These are phyloP conservation scores for Acanthosepion esculentum DNA, from an alignment of 2,888 invertebrate species.

Conservation along the genomic window DNA sequence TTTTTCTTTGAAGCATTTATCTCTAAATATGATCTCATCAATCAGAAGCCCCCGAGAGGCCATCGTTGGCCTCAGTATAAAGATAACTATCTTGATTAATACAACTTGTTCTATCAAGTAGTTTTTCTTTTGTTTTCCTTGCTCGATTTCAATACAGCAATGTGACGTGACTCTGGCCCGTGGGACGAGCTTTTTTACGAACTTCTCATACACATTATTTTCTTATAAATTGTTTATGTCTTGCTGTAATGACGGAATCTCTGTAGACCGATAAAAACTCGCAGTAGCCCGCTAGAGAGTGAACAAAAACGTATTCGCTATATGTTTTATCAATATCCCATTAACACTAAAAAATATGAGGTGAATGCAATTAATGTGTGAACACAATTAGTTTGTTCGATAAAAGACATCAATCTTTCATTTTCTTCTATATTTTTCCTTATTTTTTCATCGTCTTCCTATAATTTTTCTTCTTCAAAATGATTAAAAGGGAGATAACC, in stretches of 20 bases:
- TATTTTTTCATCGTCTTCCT: too few species aligned
- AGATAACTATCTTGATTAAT: not conserved
- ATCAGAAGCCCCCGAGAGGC: not conserved
- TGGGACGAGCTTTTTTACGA: not conserved
- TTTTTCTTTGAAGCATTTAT: not conserved
- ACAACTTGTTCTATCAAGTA: not conserved
- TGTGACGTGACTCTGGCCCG: not conserved
- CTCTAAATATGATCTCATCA: slow-evolving; percentile 33
- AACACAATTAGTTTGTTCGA: slow-evolving; percentile 2
- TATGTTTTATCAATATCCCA: slow-evolving; percentile 33
- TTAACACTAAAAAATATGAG: not conserved
- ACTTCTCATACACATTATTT: not conserved
- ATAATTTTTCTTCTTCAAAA: too few species aligned
- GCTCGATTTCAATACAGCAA: too few species aligned
- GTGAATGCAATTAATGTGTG: slow-evolving; percentile 33
- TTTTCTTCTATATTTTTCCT: not conserved
- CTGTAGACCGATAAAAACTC: not conserved
- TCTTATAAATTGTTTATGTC: slow-evolving; percentile 22
- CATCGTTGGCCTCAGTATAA: not conserved
- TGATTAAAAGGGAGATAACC: too few species aligned
- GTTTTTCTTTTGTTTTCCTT: not conserved
- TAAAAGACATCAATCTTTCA: not conserved
- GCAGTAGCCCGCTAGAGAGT: not conserved
- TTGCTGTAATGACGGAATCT: not conserved
- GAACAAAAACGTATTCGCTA: not conserved